Evolutionary conservation across 2,797 vertebrate genomes (phyloP).

Genomic region (Oreonectes daqikongensis): DNA sequence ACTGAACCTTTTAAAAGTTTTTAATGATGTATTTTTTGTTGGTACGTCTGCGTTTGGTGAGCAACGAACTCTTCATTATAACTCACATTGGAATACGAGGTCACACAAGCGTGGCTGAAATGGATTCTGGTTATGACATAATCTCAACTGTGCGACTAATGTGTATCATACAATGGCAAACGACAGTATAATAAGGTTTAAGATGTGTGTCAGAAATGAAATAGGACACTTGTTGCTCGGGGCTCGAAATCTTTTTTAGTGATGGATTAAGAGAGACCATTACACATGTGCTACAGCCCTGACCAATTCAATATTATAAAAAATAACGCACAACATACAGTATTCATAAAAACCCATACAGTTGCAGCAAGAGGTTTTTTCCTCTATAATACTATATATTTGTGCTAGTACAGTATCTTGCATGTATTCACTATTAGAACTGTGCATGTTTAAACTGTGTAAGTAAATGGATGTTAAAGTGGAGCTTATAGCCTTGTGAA

Average conservation of each 20-base stretch:
- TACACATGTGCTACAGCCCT: neutral
- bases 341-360: too few species aligned
- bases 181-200: constrained; percentile 22
- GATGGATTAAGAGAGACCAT: neutral
- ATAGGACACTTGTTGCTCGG: constrained; percentile 75
- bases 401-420: neutral
- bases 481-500: too few species aligned
- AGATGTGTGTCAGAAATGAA: constrained; percentile 48
- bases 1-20: constrained; percentile 9
- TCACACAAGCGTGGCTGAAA: neutral
- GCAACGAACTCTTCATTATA: neutral
- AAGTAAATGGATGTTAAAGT: too few species aligned
- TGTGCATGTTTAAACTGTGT: too few species aligned
- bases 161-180: neutral
- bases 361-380: neutral
- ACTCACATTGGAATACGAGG: neutral
- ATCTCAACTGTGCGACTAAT: constrained; percentile 7
- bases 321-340: neutral
- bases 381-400: neutral
- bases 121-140: constrained; percentile 20
- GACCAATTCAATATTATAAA: constrained; percentile 1
- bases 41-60: neutral
- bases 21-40: neutral
- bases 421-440: neutral
- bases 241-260: constrained; percentile 14